A percentile compares a stretch with the other conserved stretches of the same genome.
Conservation (phyloP, 2,113 vertebrate species). For the Chionomys nivalis region DNA sequence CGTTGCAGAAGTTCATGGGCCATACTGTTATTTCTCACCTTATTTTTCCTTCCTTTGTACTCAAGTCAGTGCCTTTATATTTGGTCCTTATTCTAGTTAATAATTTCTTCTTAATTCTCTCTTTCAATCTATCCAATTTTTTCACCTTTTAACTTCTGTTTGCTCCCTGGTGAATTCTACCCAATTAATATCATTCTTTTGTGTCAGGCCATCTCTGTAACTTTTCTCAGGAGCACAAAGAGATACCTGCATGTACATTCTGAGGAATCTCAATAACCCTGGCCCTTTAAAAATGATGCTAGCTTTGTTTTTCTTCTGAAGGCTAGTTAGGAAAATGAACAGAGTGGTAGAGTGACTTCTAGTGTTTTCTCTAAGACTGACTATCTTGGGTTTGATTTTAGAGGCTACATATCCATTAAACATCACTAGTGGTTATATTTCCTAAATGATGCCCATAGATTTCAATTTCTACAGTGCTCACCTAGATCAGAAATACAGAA, state of each 20-base stretch:
- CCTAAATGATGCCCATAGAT: not conserved
- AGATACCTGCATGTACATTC: not conserved
- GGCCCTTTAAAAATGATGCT: not conserved
- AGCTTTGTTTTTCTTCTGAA: not conserved
- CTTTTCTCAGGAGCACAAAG: constrained; percentile 22
- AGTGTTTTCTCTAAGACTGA: not conserved
- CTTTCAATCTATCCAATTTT: not conserved
- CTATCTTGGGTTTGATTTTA: constrained; percentile 22
- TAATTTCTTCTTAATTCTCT: constrained; percentile 20
- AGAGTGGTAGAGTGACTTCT: not conserved
- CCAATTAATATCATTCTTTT: not conserved
- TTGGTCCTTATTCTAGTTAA: not conserved
- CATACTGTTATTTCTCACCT: not conserved
- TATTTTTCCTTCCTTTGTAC: constrained; percentile 38
- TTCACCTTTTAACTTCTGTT: not conserved
- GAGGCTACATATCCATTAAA: not conserved
- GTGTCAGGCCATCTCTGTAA: not conserved
- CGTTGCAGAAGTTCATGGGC: not conserved
- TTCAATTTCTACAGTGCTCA: not conserved
- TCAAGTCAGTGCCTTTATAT: constrained; percentile 14
- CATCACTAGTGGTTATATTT: not conserved
- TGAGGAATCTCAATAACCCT: not conserved
- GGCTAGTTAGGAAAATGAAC: not conserved
- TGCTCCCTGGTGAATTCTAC: not conserved
- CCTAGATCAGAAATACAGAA: not conserved